Base-by-base conservation (phyloP, 2,113 vertebrate genomes). In the Lepus europaeus region DNA sequence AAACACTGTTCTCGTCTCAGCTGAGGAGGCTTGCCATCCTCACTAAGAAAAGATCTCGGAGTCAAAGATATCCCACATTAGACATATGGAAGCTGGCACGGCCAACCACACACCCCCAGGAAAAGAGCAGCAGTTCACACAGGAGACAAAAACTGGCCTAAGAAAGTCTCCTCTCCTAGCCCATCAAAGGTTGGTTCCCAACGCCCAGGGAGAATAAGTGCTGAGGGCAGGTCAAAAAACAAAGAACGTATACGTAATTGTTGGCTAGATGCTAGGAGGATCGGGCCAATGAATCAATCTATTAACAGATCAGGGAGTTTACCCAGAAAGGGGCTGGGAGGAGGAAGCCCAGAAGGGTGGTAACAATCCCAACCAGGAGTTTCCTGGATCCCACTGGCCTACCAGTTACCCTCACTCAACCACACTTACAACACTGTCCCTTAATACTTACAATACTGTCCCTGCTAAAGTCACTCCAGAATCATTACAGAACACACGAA, bases 291-390 rank as follows among this genome's bases (percentile, higher is more conserved):
- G 36, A 45, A 45, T 45, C 45, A 87, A 53, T 90, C 49, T 78
- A 90, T 69, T 56, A 70, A 90, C 36, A 90, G 61, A 92, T 84
- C 69, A 95, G 39, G n/a, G 39, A 87, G 61, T 91, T 73, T 89
- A 76, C 27, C 53, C 88, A 51, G 77, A 90, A 92, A 81, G 61
- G 36, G 70, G 70, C 2, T n/a, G 16, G 20, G 29, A 89, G 72
- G 82, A 59, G 72, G 81, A 74, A 25, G 36, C n/a, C 53, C 49
- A 68, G 89, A 59, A 69, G 66, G 69, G 61, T 84, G 87, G 10
- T 33, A 56, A 59, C 39, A n/a, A 33, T 61, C 82, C 78, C 59
- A 36, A 51, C 84, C 33, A 29, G 81, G 31, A 68, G 20, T 87
- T 14, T 87, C 78, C 3, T 36, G 78, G 63, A 68, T 49, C n/a